phyloP scores from a whole-genome alignment of 2,888 invertebrate genomes.

The Cryptocheilus praepositus region DNA sequence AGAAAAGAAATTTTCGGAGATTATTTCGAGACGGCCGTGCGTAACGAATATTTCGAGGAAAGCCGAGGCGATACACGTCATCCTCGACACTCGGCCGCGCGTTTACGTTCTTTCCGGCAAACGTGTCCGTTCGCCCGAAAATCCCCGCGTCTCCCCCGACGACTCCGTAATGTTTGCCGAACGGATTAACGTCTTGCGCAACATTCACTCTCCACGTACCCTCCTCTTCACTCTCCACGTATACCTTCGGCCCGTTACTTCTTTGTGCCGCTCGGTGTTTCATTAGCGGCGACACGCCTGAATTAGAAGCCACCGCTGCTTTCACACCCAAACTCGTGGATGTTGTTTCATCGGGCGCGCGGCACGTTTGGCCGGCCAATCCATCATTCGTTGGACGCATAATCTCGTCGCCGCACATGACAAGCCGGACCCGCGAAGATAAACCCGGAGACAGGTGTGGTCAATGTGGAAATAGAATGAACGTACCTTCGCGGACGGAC shows the following conservation, averaged over 20 bases:
- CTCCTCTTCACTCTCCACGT: too few relatives aligned
- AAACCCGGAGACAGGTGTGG: constrained; percentile 62
- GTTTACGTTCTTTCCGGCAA: neutral
- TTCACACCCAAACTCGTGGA: too few relatives aligned
- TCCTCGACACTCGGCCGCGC: neutral
- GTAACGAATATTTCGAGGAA: constrained; percentile 12
- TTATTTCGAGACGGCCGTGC: constrained; percentile 2
- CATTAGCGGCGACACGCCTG: too few relatives aligned
- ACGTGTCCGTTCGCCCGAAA: neutral
- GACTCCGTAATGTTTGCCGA: too few relatives aligned
- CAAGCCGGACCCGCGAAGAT: constrained; percentile 51
- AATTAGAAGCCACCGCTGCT: too few relatives aligned
- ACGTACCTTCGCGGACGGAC: constrained; percentile 52
- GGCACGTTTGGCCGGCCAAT: neutral
- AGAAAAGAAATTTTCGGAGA: too few relatives aligned
- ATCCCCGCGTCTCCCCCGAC: neutral
- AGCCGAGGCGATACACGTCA: neutral
- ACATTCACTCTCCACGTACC: too few relatives aligned
- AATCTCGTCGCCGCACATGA: constrained; percentile 8
- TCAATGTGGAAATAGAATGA: constrained; percentile 60
- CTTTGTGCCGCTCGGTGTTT: too few relatives aligned
- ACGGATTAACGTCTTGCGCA: too few relatives aligned
- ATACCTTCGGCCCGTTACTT: too few relatives aligned
- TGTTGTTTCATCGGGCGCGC: too few relatives aligned
- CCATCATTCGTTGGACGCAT: constrained; percentile 14